These are phyloP conservation scores for Chrysomela aeneicollis DNA, from an alignment of 2,888 invertebrate species.

Conservation along the genomic window DNA sequence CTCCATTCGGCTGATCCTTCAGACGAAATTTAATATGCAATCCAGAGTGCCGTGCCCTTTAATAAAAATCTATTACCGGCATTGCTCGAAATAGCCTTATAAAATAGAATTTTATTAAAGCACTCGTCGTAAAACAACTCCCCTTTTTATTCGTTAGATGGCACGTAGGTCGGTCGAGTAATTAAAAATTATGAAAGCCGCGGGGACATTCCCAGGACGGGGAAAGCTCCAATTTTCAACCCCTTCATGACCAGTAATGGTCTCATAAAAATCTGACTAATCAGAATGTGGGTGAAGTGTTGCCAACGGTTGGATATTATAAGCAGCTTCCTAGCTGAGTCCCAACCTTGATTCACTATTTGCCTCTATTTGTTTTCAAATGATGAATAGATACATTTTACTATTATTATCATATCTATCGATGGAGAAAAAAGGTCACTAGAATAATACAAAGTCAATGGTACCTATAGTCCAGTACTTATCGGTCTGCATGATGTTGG, in stretches of 20 bases:
- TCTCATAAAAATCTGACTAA: constrained; percentile 50
- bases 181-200: constrained; percentile 44
- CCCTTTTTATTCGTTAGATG: constrained; percentile 39
- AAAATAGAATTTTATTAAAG: constrained; percentile 40
- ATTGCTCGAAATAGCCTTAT: constrained; percentile 20
- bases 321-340: no score
- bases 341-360: no score
- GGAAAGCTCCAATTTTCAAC: constrained; percentile 34
- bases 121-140: constrained; percentile 34
- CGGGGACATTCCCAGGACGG: constrained; percentile 34
- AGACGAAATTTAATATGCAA: not conserved
- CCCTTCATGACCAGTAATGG: constrained; percentile 41
- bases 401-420: no score
- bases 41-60: not conserved
- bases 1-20: not conserved
- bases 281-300: constrained; percentile 43
- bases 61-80: constrained; percentile 24
- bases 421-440: no score
- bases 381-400: no score
- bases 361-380: no score
- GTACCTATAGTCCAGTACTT: no score
- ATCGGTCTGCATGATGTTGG: no score
- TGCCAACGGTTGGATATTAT: no score
- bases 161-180: constrained; percentile 36
- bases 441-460: no score